Base-by-base conservation (phyloP, 64 coral and sea anemone species). In the Montipora cactus region DNA sequence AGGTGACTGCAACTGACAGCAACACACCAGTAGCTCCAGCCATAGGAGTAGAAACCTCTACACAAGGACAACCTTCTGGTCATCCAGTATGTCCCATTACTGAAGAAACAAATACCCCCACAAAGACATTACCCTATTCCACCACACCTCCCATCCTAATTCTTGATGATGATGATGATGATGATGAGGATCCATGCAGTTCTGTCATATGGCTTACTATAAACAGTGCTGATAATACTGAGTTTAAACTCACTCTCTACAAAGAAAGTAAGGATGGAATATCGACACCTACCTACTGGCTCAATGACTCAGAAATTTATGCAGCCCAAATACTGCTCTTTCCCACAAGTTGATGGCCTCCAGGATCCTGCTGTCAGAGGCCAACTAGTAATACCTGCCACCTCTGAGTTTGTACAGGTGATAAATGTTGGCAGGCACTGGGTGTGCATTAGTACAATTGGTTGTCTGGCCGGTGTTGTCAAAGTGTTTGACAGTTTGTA, bases 401-500 rank as follows among this genome's bases (percentile, higher is more conserved):
- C 70, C 77, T 77, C 8, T 59, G 87, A 74, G 52, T 89, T 89
- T 37, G 47, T 89, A 14, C 87, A 89, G 49, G 49, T 91, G 21
- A 51, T 91, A 4, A 91, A 91, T 59, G 79, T 51, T 91, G 79
- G 93, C 8, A 44, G 16, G 2, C 81, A 95, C 88, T 95, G 93
- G 88, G 88, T 47, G 1, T 87, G 82, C 75, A 49, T 93, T 61
- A 77, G 68, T 49, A 87, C 58, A 58, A 61, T 93, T 44, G 67
- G 74, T 66, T 78, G 55, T 79, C 45, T 47, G 49, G 44, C 59
- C 70, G 81, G 71, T 70, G 79, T 55, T 15, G 59, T 93, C 23
- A 89, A 89, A 61, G 87, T 89, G 2, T 89, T 59, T 62, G 87
- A 93, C 78, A 94, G 67, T 22, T 76, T 92, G 80, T 92, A 84